Base-by-base conservation (phyloP, 2,113 vertebrate species). In the Amphiprion ocellaris region DNA sequence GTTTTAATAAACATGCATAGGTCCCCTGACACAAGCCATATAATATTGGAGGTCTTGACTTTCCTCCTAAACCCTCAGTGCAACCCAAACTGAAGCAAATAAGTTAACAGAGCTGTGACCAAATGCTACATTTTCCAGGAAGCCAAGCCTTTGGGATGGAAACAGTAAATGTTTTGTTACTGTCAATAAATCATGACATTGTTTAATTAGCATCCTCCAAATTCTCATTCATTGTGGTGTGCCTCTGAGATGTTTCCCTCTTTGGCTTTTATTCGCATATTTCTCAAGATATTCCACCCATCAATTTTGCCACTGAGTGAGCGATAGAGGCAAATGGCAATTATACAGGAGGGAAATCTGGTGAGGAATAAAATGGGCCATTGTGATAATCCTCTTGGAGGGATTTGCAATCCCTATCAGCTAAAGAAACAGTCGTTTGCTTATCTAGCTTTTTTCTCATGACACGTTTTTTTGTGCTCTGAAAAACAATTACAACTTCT, bases 161-260 rank as follows among this genome's bases (percentile, higher is more conserved):
- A 90, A 78, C 83, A 72, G 69, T 84, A 83, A 85, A 73, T 81
- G 79, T 87, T 84, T 89, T 84, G 70, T 88, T 89, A 85, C 85
- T 62, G 81, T 56, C 81, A 64, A 76, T 92, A 94, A 93, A 92
- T 92, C 91, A 92, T 62, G 19, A 71, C 77, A 89, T 89, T 92
- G 84, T 88, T 92, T 89, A 87, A 89, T 93, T 90, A 89, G 79
- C 76, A 76, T 89, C 76, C 66, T 90, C 80, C 50, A 80, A 81
- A 86, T 90, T 90, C 85, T 75, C 82, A 77, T 87, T 86, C 88
- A 81, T 87, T 92, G 87, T 77, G 90, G 89, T 84, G 68, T 28
- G 73, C 65, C 83, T 89, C 84, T 69, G 70, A 86, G 79, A 91
- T 82, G 74, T 83, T 85, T 85, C 76, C 72, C 58, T 74, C 69